A percentile compares a stretch with the other conserved stretches of the same genome.
Conservation (phyloP, 1,140 invertebrate species). For the Papilio helenus region DNA sequence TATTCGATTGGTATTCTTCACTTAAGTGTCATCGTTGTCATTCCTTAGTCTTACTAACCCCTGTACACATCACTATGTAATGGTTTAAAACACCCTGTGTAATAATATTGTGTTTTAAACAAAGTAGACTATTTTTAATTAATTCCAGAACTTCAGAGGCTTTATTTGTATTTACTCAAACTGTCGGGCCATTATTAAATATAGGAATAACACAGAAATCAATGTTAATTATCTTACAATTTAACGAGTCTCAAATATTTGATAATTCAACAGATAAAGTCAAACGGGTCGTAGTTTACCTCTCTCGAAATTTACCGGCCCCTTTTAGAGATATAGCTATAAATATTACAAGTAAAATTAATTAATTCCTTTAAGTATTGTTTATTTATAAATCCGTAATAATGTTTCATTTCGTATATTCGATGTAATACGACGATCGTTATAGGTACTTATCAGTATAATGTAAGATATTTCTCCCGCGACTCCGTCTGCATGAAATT, state of each 20-base stretch:
- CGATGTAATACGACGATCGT: too few species aligned
- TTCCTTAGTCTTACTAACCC: too few species aligned
- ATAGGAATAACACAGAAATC: not conserved
- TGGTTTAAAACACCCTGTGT: too few species aligned
- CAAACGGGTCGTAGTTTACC: not conserved
- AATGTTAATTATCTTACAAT: slow-evolving; percentile 11
- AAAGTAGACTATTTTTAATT: not conserved
- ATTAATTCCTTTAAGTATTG: not conserved
- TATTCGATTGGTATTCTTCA: too few species aligned
- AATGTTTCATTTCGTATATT: not conserved
- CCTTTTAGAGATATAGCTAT: not conserved
- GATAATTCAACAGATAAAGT: slow-evolving; percentile 11
- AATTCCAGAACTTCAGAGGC: not conserved
- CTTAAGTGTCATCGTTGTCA: too few species aligned
- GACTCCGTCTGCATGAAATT: too few species aligned
- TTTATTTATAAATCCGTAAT: not conserved
- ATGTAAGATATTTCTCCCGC: too few species aligned
- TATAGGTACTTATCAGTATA: too few species aligned
- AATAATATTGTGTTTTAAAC: too few species aligned
- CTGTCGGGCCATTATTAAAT: not conserved
- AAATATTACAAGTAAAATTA: slow-evolving; percentile 2
- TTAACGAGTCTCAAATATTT: slow-evolving; percentile 18
- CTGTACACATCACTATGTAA: too few species aligned
- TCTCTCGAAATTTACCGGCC: not conserved
- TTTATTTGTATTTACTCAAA: not conserved